Conservation (phyloP, 2,113 vertebrate genomes). For the Pomatostomus ruficeps region DNA sequence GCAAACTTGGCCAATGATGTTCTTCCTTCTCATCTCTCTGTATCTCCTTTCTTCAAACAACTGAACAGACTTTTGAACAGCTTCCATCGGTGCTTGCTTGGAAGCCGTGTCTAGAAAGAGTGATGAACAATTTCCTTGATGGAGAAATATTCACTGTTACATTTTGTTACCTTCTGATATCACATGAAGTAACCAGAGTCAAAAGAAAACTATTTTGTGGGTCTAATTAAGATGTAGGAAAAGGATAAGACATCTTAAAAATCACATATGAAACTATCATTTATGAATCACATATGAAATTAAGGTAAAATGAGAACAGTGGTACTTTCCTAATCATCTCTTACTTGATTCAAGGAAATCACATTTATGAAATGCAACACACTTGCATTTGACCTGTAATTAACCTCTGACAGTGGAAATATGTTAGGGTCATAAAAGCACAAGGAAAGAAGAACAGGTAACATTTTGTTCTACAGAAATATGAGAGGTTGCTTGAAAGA, state of each 20-base stretch:
- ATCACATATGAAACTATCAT: background rate
- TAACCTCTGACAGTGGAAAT: background rate
- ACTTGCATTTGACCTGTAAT: background rate
- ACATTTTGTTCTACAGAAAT: background rate
- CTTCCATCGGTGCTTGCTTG: conserved; percentile 88
- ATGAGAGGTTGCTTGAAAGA: background rate
- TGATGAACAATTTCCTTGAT: background rate
- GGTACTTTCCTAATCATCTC: background rate
- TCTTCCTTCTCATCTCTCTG: conserved; percentile 88
- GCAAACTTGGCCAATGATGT: conserved; percentile 97
- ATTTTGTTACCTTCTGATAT: background rate
- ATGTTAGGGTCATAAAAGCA: background rate
- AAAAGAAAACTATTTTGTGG: background rate
- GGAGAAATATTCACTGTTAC: background rate
- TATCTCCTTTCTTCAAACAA: conserved; percentile 91
- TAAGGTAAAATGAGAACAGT: background rate
- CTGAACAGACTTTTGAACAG: conserved; percentile 86
- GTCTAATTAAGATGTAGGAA: background rate
- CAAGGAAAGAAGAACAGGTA: background rate
- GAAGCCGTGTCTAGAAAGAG: conserved; percentile 78
- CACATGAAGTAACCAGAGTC: background rate
- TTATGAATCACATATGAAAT: background rate
- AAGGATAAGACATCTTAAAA: background rate
- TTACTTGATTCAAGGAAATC: background rate
- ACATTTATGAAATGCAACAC: background rate